These are phyloP conservation scores for Melanotaenia boesemani DNA, from an alignment of 2,797 vertebrate genomes.

Conservation along the genomic window DNA sequence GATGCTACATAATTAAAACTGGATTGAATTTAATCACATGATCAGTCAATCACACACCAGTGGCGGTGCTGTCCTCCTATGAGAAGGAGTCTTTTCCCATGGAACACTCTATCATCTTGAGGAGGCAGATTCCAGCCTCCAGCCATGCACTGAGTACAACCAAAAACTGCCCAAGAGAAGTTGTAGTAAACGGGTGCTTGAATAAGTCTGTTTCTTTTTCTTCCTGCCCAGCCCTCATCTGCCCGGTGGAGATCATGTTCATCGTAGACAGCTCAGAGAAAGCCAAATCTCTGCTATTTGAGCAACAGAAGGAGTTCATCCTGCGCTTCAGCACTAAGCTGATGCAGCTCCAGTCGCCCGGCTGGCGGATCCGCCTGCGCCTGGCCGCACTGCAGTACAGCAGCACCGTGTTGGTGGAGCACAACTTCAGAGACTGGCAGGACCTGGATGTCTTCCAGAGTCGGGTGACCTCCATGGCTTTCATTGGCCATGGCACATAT, in stretches of 20 bases:
- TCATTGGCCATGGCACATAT: constrained; percentile 90
- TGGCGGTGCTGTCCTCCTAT: no score
- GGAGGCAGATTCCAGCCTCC: no score
- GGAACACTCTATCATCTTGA: no score
- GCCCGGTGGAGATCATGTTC: constrained; percentile 85
- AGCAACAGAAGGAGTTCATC: constrained; percentile 86
- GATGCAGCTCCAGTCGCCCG: constrained; percentile 74
- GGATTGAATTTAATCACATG: no score
- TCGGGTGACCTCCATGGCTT: constrained; percentile 79
- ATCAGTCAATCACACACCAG: no score
- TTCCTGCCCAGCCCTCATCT: constrained; percentile 66
- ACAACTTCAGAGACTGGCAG: constrained; percentile 90
- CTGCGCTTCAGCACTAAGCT: constrained; percentile 81
- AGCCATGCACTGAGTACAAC: no score
- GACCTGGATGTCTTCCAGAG: constrained; percentile 87
- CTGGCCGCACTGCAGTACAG: constrained; percentile 90
- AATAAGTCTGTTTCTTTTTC: constrained; percentile 1
- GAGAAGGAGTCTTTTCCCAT: no score
- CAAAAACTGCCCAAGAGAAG: no score
- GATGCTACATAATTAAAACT: no score
- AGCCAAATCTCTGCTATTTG: constrained; percentile 82
- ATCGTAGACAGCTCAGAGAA: constrained; percentile 92
- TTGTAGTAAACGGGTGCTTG: background rate
- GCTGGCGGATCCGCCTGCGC: constrained; percentile 80
- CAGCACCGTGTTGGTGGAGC: constrained; percentile 86